Percentiles rank a stretch among this genome's conserved stretches.
phyloP scores from a whole-genome alignment of 2,113 vertebrate species.

The Otus sunia region DNA sequence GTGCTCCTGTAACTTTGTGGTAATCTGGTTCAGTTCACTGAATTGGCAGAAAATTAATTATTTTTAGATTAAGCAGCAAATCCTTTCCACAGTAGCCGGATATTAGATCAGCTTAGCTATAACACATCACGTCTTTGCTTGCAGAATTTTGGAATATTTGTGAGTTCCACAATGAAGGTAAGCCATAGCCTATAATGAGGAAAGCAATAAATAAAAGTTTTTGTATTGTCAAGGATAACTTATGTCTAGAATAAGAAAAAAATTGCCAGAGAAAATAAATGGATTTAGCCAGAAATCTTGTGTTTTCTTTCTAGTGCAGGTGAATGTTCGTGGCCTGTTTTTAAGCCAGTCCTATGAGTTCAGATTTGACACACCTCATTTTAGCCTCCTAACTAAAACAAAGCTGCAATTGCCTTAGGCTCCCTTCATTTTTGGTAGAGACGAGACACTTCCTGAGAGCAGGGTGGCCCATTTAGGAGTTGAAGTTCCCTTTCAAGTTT shows the following conservation, averaged over 20 bases:
- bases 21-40: background rate
- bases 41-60: background rate
- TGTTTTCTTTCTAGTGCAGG: background rate
- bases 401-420: background rate
- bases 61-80: background rate
- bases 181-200: background rate
- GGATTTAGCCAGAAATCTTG: background rate
- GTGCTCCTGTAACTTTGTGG: background rate
- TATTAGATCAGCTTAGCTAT: background rate
- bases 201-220: background rate
- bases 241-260: background rate
- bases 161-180: background rate
- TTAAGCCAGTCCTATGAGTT: background rate
- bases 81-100: background rate
- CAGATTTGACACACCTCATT: background rate
- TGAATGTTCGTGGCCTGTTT: background rate
- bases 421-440: background rate
- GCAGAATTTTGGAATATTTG: background rate
- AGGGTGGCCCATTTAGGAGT: background rate
- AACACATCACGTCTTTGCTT: background rate
- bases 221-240: background rate
- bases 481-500: background rate
- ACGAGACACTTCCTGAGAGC: background rate
- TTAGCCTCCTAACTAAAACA: background rate
- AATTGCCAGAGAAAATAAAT: background rate